Conservation (phyloP, 2,113 vertebrate genomes). For the Corythaixoides concolor region DNA sequence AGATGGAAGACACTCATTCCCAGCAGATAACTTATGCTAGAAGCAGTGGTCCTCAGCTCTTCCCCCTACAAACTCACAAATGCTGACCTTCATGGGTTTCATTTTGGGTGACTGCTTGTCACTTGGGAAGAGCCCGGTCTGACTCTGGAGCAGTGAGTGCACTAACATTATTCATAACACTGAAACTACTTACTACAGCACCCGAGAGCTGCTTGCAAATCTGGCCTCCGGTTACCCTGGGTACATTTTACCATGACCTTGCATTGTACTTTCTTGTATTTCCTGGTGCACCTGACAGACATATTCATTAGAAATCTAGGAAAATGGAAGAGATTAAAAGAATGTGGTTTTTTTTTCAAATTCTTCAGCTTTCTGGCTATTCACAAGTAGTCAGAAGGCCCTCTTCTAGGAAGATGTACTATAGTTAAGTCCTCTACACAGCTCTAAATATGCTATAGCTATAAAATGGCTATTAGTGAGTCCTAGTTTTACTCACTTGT, state of each 20-base stretch:
- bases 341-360: background rate
- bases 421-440: background rate
- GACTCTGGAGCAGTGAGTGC: background rate
- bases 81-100: background rate
- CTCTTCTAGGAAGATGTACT: background rate
- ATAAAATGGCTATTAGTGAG: background rate
- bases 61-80: background rate
- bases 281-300: background rate
- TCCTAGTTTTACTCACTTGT: background rate
- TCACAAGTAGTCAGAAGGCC: background rate
- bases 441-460: background rate
- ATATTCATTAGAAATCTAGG: background rate
- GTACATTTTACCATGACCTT: background rate
- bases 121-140: background rate
- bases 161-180: background rate
- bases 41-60: background rate
- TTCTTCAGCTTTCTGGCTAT: background rate
- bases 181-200: background rate
- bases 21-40: background rate
- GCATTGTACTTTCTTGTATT: background rate
- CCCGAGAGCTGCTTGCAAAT: background rate
- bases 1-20: background rate
- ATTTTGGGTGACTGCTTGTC: background rate
- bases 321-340: background rate
- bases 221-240: background rate